phyloP scores from a whole-genome alignment of 2,888 invertebrate genomes.

The Stenurella melanura region DNA sequence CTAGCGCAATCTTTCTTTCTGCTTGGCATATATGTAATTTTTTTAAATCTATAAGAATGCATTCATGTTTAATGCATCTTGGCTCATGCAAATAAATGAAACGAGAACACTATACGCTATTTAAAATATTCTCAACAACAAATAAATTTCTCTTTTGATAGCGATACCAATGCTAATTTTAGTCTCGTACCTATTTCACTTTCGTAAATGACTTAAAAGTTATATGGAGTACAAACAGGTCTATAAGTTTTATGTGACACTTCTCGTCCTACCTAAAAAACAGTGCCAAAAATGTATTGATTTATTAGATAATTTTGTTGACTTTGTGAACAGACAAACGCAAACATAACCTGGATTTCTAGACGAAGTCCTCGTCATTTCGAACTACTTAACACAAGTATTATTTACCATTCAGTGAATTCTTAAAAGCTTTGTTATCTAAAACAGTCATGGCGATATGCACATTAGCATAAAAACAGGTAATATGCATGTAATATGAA shows the following conservation, averaged over 20 bases:
- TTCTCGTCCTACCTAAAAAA: background rate
- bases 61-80: background rate
- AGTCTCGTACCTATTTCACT: background rate
- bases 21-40: no score
- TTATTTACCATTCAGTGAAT: background rate
- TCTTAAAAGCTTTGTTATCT: slow-evolving; percentile 1
- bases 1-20: no score
- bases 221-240: background rate
- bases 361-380: background rate
- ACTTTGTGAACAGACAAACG: background rate
- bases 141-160: background rate
- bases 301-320: background rate
- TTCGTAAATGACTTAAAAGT: background rate
- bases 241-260: background rate
- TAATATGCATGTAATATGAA: no score
- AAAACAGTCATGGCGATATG: background rate
- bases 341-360: background rate
- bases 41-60: no score
- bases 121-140: background rate
- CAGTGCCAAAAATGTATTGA: background rate
- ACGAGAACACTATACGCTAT: background rate
- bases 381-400: background rate
- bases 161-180: background rate
- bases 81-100: background rate
- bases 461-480: slow-evolving; percentile 3